phyloP scores from a whole-genome alignment of 1,140 invertebrate species.

The Chironomus striatipennis region DNA sequence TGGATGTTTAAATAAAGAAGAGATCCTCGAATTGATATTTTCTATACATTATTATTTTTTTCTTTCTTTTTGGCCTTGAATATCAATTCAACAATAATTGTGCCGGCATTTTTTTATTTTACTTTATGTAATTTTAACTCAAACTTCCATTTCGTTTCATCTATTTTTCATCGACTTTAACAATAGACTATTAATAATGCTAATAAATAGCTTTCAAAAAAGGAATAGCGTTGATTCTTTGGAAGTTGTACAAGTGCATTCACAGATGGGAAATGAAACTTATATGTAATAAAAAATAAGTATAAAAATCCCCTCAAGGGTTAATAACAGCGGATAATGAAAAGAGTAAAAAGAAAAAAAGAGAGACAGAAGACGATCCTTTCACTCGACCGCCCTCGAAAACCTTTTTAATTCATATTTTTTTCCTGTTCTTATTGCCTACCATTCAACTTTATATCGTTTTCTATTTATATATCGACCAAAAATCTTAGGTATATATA shows the following conservation, averaged over 20 bases:
- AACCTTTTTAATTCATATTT: background rate
- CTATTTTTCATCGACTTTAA: background rate
- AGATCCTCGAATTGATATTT: background rate
- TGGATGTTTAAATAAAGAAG: background rate
- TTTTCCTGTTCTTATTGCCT: background rate
- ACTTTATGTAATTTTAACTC: constrained; percentile 1
- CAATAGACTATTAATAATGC: constrained; percentile 7
- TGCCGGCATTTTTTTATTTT: constrained; percentile 6
- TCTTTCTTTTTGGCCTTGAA: background rate
- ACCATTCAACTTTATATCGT: background rate
- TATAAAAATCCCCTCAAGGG: background rate
- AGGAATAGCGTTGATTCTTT: background rate
- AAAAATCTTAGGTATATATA: too few relatives aligned
- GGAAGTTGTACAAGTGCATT: background rate
- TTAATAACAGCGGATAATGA: background rate
- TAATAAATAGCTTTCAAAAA: background rate
- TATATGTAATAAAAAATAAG: background rate
- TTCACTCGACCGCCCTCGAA: background rate
- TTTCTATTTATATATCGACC: too few relatives aligned
- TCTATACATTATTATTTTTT: too few relatives aligned
- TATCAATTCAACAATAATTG: background rate
- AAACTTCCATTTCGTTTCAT: constrained; percentile 2
- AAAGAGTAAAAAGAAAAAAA: background rate
- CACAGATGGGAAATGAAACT: background rate
- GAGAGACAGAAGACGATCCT: background rate